Base-by-base conservation (phyloP, 2,797 vertebrate species). In the Ciconia nigra region DNA sequence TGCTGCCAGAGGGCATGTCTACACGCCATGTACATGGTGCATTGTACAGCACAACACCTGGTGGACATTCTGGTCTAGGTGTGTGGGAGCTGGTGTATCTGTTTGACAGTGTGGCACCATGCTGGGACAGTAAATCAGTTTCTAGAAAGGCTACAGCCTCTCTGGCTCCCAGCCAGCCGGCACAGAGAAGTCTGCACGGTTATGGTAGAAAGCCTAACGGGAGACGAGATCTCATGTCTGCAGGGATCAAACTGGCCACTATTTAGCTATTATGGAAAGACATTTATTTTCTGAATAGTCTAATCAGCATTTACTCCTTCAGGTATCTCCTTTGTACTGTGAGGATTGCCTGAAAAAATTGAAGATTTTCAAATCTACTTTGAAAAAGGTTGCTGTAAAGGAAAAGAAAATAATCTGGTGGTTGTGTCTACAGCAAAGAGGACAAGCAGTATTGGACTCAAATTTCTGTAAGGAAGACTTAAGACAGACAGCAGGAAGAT, bases 1-100 rank as follows among this genome's bases (percentile, higher is more conserved):
- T 67, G 47, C 31, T 71, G 18, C 7, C 70, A 82, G 77, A 85
- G 22, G 31, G n/a, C 70, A 66, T 2, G 11, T 41, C 39, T 44
- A 62, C 11, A 16, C 0, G 2, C 49, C 29, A 42, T 0, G 10
- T 52, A 58, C 11, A 9, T 3, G 11, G 35, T 46, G 15, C 1
- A 0, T 1, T 37, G 39, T 28, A 46, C 25, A 83, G 59, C 12
- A 49, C 31, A 72, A 31, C 8, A 55, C 4, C 47, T 57, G 55
- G 44, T 13, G 28, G n/a, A 81, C 35, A 51, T 31, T 63, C 63
- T 52, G 28, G 35, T 69, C 42, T 46, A 39, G 28, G 33, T 71
- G 55, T 19, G 37, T 2, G 3, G 65, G 52, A 83, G n/a, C 31
- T 69, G 54, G 15, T 41, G 29, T n/a, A 59, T 59, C 57, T 55